Base-by-base conservation (phyloP, 2,888 invertebrate genomes). In the Ptilodon capucinus region DNA sequence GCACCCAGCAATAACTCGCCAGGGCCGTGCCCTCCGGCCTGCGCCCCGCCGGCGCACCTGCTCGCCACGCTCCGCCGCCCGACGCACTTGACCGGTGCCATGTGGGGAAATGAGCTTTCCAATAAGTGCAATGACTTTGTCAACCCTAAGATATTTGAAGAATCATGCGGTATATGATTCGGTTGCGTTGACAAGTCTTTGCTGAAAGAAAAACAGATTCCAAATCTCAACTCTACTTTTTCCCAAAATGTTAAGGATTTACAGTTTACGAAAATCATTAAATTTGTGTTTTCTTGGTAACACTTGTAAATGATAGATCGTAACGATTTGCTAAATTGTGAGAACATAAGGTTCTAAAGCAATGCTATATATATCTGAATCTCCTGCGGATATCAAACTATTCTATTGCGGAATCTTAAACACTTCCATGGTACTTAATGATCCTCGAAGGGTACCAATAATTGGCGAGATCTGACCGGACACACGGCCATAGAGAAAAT, bases 1-100 rank as follows among this genome's bases (percentile, higher is more conserved):
- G 18, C 19, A 38, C 42, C 46, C 42, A 48, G 48, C 38, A 25
- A 42, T 36, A 28, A 18, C 30, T 39, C 45, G 69, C 55, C 64
- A 44, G 69, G 57, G 56, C 56, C 58, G 56, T 59, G 66, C 71
- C 68, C 63, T 63, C 47, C 43, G 63, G 63, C 63, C 67, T 62
- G 58, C 57, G 63, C 56, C 60, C 64, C 59, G 54, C 60, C 44
- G 44, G 57, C 64, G 65, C 72, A 72, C 71, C 80, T 76, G 77
- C 53, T 68, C 56, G 71, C 68, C 62, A 67, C 70, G 74, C 63
- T 60, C 51, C 49, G 63, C 48, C 19, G 51, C 54, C 54, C 49
- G 49, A 56, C 49, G 35, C 60, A 54, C 63, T 56, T 57, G 54
- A 58, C 64, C 55, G 63, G 51, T 47, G 54, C 44, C 47, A 36